Evolutionary conservation across 1,140 invertebrate genomes (phyloP).

Genomic region (Panagrolaimus sp.): DNA sequence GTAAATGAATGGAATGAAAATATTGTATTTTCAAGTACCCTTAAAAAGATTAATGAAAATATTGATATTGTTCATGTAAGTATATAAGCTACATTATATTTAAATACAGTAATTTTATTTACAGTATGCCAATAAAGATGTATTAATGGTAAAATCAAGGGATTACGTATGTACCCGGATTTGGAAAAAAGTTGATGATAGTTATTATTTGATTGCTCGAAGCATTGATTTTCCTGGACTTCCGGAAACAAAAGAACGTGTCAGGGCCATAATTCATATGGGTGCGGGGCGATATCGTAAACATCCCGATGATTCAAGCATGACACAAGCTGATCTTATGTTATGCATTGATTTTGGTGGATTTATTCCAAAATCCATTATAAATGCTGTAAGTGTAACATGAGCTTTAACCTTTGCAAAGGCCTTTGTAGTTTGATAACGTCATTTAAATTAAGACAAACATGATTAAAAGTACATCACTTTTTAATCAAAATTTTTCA

Average conservation of each 20-base stretch:
- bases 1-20: background rate
- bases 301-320: background rate
- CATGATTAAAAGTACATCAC: too few species aligned
- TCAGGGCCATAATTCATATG: conserved; percentile 9
- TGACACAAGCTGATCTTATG: conserved; percentile 3
- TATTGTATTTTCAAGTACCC: background rate
- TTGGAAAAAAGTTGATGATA: background rate
- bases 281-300: background rate
- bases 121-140: conserved; percentile 3
- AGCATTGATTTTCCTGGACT: background rate
- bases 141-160: background rate
- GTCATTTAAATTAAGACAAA: too few species aligned
- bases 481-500: too few species aligned
- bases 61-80: conserved; percentile 17
- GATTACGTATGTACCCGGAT: background rate
- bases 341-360: conserved; percentile 5
- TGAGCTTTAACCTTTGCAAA: too few species aligned
- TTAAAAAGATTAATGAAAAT: background rate
- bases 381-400: background rate
- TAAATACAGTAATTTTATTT: background rate
- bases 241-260: background rate
- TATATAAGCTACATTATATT: background rate
- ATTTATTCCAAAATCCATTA: background rate
- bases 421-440: too few species aligned
- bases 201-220: conserved; percentile 4